Conservation (phyloP, 2,113 vertebrate genomes). For the Pelusios castaneus region DNA sequence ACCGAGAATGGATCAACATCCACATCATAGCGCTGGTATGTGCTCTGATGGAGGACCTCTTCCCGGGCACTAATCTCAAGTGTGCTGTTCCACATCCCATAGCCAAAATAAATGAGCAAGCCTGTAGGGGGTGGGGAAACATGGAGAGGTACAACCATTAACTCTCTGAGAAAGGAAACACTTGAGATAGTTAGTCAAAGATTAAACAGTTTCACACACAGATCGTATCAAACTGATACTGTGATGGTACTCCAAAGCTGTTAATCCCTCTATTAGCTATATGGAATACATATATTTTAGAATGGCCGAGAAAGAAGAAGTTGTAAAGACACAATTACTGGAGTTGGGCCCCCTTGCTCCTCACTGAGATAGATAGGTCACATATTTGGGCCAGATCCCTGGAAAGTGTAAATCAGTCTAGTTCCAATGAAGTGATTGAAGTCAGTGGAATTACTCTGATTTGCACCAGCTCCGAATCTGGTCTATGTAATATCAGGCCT, state of each 20-base stretch:
- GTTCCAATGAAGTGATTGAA: neutral
- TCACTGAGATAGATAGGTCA: neutral
- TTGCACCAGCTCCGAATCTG: neutral
- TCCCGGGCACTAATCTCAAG: constrained; percentile 90
- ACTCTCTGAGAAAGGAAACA: neutral
- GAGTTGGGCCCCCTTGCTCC: too few species aligned
- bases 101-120: constrained; percentile 93
- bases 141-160: neutral
- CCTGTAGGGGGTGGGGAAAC: constrained; percentile 73
- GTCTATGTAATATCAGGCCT: neutral
- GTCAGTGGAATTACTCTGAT: neutral
- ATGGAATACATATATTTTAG: neutral
- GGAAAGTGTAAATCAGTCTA: neutral
- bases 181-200: neutral
- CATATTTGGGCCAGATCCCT: neutral
- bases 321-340: neutral
- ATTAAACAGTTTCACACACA: neutral
- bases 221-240: neutral
- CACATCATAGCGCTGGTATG: constrained; percentile 93
- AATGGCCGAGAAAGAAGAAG: neutral
- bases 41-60: constrained; percentile 91
- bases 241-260: neutral
- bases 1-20: constrained; percentile 87
- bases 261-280: neutral
- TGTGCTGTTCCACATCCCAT: constrained; percentile 96